Percentiles rank a stretch among this genome's conserved stretches.
Evolutionary conservation across 2,797 vertebrate genomes (phyloP).

Genomic region (Parotocinclus haroldoi): DNA sequence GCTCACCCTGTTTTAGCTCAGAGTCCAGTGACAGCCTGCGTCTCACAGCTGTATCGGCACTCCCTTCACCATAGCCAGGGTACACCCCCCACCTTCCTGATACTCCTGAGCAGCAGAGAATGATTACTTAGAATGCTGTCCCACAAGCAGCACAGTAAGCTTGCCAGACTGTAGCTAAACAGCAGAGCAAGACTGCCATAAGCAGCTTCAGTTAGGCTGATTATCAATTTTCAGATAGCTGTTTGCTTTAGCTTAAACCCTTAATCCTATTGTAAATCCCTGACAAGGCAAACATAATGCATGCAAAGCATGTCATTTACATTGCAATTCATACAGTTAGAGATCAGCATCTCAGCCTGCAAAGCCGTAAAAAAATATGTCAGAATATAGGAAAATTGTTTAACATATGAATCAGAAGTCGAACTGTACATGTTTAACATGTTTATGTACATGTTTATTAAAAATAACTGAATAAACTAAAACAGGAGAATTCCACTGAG

Average conservation of each 20-base stretch:
- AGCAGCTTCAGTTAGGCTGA: constrained; percentile 56
- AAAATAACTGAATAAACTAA: no score
- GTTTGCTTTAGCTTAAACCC: constrained; percentile 66
- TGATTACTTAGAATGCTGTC: constrained; percentile 28
- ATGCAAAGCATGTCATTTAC: neutral
- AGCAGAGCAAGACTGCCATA: constrained; percentile 30
- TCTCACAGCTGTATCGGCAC: constrained; percentile 62
- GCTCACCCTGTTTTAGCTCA: constrained; percentile 71
- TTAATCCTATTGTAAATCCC: constrained; percentile 66
- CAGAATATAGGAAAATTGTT: no score
- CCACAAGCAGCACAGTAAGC: constrained; percentile 28
- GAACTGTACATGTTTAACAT: no score
- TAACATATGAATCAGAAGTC: no score
- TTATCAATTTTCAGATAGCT: constrained; percentile 62
- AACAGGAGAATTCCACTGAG: no score
- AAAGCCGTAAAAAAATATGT: no score
- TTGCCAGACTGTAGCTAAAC: constrained; percentile 10
- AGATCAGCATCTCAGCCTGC: neutral
- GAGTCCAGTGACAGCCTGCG: constrained; percentile 73
- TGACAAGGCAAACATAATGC: constrained; percentile 19
- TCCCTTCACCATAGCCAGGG: constrained; percentile 71
- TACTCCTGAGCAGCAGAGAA: constrained; percentile 18
- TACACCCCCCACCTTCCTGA: constrained; percentile 75
- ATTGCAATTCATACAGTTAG: constrained; percentile 12
- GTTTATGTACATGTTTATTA: no score